phyloP scores from a whole-genome alignment of 2,888 invertebrate genomes.

The Lasius platythorax region DNA sequence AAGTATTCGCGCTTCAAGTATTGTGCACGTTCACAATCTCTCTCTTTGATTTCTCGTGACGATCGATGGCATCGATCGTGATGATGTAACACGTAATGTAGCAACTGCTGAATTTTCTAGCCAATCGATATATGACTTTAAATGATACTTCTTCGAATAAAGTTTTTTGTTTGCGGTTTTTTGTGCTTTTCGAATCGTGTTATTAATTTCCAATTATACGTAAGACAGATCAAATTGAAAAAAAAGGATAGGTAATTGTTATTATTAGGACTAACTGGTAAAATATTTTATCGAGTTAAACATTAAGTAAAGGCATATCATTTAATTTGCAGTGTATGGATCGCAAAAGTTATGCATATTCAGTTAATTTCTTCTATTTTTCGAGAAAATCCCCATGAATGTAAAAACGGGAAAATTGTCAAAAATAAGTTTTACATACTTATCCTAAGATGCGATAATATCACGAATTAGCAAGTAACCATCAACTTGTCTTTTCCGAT shows the following conservation, averaged over 20 bases:
- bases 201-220: neutral
- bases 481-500: neutral
- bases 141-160: neutral
- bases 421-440: neutral
- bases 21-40: neutral
- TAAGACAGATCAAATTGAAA: neutral
- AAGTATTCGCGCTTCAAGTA: neutral
- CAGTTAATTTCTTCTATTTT: neutral
- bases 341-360: slow-evolving; percentile 27
- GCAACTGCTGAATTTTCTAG: slow-evolving; percentile 3
- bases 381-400: slow-evolving; percentile 6
- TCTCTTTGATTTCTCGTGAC: slow-evolving; percentile 4
- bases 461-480: neutral
- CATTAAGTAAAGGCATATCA: slow-evolving; percentile 21
- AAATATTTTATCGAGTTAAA: slow-evolving; percentile 29
- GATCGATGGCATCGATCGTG: neutral
- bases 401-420: neutral
- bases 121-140: neutral
- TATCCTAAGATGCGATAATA: neutral
- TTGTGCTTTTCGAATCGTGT: neutral
- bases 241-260: neutral
- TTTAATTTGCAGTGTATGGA: slow-evolving; percentile 12
- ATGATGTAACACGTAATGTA: slow-evolving; percentile 30
- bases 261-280: slow-evolving; percentile 33
- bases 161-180: neutral